Percentiles rank a stretch among this genome's conserved stretches.
Conservation (phyloP, 64 coral and sea anemone genomes). For the Stylophora pistillata region DNA sequence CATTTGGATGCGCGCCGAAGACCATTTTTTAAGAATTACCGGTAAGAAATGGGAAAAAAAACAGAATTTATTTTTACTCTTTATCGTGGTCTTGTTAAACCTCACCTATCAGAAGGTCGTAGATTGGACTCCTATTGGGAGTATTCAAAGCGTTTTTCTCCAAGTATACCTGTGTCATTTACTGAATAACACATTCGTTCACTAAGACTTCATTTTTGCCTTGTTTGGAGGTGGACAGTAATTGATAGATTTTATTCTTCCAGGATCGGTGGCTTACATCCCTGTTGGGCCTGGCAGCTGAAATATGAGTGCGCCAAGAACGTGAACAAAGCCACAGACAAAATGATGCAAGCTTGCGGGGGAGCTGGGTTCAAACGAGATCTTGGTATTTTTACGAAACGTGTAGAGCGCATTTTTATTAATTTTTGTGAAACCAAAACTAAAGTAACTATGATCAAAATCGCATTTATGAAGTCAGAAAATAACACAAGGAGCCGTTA, state of each 20-base stretch:
- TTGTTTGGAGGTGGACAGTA: background rate
- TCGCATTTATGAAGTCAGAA: too few relatives aligned
- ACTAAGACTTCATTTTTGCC: background rate
- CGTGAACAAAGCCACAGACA: slow-evolving; percentile 62
- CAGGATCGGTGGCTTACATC: background rate
- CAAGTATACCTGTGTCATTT: too few relatives aligned
- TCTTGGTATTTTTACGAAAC: background rate
- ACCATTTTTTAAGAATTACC: too few relatives aligned
- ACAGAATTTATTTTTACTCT: too few relatives aligned
- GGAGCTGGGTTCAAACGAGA: slow-evolving; percentile 66
- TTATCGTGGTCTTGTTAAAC: too few relatives aligned
- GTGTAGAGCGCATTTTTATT: background rate
- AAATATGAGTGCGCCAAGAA: slow-evolving; percentile 40
- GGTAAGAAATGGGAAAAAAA: too few relatives aligned
- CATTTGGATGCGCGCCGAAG: too few relatives aligned
- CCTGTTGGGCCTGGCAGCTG: slow-evolving; percentile 49
- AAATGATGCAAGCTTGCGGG: slow-evolving; percentile 69
- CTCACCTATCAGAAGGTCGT: too few relatives aligned
- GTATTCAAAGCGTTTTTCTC: too few relatives aligned
- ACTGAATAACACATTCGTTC: background rate
- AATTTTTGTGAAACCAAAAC: background rate
- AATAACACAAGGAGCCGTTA: too few relatives aligned
- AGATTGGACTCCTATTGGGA: too few relatives aligned
- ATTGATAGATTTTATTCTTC: background rate
- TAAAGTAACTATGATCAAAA: too few relatives aligned